Percentiles rank a stretch among this genome's conserved stretches.
These are phyloP conservation scores for Steromphala cineraria DNA, from an alignment of 2,888 invertebrate genomes.

Conservation along the genomic window DNA sequence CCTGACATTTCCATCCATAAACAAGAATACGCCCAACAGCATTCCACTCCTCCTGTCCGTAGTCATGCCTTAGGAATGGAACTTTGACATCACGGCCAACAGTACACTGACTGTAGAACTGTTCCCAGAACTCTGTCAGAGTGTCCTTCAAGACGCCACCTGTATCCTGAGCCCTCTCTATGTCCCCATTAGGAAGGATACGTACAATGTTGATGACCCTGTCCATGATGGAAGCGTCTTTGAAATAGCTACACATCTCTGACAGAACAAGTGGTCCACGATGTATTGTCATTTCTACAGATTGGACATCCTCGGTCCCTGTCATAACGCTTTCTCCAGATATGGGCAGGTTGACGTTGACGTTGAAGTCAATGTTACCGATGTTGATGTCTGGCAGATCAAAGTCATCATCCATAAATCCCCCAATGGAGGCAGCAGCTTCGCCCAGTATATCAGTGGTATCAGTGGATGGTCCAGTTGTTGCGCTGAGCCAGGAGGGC, in stretches of 20 bases:
- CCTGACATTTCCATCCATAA: not conserved
- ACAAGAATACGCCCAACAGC: constrained; percentile 12
- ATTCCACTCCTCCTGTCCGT: not conserved
- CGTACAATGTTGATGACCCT: not conserved
- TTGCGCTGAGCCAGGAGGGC: not conserved
- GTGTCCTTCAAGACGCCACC: not conserved
- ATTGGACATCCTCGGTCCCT: not conserved
- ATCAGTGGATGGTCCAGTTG: not conserved
- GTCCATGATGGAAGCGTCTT: not conserved
- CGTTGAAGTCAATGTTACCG: not conserved
- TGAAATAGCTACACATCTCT: not conserved
- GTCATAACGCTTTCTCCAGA: not conserved
- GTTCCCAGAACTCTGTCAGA: constrained; percentile 12
- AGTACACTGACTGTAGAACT: not conserved
- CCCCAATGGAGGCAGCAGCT: not conserved
- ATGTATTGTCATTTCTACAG: not conserved
- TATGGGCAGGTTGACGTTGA: not conserved
- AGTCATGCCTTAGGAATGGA: constrained; percentile 12
- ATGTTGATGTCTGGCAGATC: not conserved
- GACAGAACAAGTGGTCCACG: not conserved
- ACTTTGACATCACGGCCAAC: constrained; percentile 13
- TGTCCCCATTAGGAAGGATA: not conserved
- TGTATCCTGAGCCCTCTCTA: not conserved
- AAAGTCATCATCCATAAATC: not conserved
- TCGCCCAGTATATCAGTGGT: not conserved